Conservation (phyloP, 2,888 invertebrate genomes). For the Drosophila bunnanda region DNA sequence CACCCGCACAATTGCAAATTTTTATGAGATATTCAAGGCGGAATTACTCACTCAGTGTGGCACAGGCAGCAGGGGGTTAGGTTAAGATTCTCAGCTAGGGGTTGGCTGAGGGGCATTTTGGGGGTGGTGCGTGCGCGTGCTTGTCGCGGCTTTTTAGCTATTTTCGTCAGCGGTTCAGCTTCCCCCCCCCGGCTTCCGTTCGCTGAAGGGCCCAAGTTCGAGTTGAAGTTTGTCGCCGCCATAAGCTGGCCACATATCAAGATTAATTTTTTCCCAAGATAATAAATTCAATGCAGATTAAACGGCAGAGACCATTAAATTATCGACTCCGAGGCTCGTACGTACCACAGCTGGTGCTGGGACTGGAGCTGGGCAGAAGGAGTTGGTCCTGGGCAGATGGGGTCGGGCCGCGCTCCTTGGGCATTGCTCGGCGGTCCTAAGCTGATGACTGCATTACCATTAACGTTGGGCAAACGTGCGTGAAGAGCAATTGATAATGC, state of each 20-base stretch:
- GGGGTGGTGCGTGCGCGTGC: too few relatives aligned
- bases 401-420: neutral
- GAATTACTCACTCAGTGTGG: neutral
- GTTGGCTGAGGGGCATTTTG: constrained; percentile 18
- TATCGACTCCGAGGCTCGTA: constrained; percentile 60
- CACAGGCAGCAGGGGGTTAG: neutral
- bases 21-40: constrained; percentile 68
- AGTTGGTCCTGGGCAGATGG: too few relatives aligned
- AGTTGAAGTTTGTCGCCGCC: constrained; percentile 41
- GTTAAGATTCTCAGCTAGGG: neutral
- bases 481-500: constrained; percentile 47
- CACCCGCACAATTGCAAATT: constrained; percentile 75
- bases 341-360: constrained; percentile 35
- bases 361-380: too few relatives aligned
- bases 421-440: constrained; percentile 15
- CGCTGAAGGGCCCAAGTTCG: neutral
- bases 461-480: constrained; percentile 44
- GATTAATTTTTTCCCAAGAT: constrained; percentile 77
- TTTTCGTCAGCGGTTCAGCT: constrained; percentile 60
- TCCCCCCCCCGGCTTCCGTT: neutral
- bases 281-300: constrained; percentile 81
- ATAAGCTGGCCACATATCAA: constrained; percentile 79
- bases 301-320: constrained; percentile 80
- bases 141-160: constrained; percentile 71
- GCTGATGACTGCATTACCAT: constrained; percentile 50